A percentile compares a stretch with the other conserved stretches of the same genome.
phyloP scores from a whole-genome alignment of 2,113 vertebrate species.

The Sylvilagus bachmani region DNA sequence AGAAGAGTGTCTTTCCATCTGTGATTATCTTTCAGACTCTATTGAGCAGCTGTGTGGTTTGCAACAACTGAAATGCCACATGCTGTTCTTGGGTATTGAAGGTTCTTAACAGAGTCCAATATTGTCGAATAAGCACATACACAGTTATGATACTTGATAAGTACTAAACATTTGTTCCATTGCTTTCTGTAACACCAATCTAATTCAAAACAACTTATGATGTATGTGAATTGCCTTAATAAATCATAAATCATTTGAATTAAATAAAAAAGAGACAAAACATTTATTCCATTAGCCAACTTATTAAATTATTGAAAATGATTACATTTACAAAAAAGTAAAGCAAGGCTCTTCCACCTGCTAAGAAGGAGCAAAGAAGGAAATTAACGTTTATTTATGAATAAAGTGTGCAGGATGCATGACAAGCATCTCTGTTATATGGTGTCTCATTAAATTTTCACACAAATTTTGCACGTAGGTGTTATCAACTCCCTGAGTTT shows the following conservation, averaged over 20 bases:
- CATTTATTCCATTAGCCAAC: not conserved
- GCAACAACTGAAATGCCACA: not conserved
- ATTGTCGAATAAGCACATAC: not conserved
- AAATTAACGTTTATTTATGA: slow-evolving; percentile 57
- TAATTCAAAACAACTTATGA: slow-evolving; percentile 34
- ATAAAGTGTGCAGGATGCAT: slow-evolving; percentile 3
- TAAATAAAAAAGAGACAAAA: slow-evolving; percentile 52
- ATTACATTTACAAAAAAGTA: slow-evolving; percentile 1
- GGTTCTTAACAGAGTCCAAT: not conserved
- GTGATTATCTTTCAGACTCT: not conserved
- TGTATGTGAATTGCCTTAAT: not conserved
- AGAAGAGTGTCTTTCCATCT: not conserved
- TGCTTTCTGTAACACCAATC: not conserved
- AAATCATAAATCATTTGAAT: not conserved
- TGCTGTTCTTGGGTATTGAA: not conserved
- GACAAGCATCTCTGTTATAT: slow-evolving; percentile 56
- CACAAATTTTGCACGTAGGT: slow-evolving; percentile 38
- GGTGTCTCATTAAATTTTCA: slow-evolving; percentile 61
- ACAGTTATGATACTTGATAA: not conserved
- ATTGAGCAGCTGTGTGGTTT: not conserved
- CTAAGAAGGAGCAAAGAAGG: not conserved
- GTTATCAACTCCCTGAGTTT: slow-evolving; percentile 18
- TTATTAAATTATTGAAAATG: slow-evolving; percentile 9
- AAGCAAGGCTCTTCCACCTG: not conserved
- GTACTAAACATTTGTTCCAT: not conserved